A percentile compares a stretch with the other conserved stretches of the same genome.
phyloP scores from a whole-genome alignment of 2,888 invertebrate species.

The Xanthostigma xanthostigma region DNA sequence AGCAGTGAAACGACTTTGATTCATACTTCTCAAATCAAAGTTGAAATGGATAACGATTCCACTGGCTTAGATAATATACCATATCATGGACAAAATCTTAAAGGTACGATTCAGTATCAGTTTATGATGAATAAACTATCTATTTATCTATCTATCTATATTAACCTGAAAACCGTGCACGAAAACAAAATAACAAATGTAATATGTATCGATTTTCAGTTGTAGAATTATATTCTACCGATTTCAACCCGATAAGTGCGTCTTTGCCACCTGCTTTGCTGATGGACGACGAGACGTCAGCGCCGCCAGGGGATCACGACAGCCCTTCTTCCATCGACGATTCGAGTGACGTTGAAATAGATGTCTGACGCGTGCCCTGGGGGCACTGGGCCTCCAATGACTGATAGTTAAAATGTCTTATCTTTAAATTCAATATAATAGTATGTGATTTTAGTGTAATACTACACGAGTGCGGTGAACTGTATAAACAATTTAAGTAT shows the following conservation, averaged over 20 bases:
- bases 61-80: slow-evolving; percentile 22
- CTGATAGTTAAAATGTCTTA: too few relatives aligned
- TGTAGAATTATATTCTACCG: slow-evolving; percentile 7
- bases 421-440: too few relatives aligned
- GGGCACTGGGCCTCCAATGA: too few relatives aligned
- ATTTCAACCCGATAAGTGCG: slow-evolving; percentile 5
- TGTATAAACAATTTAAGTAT: too few relatives aligned
- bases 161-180: neutral
- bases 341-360: slow-evolving; percentile 32
- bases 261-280: slow-evolving; percentile 33
- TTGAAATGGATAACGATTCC: slow-evolving; percentile 33
- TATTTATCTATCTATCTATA: too few relatives aligned
- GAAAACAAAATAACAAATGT: neutral
- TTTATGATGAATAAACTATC: too few relatives aligned
- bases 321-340: slow-evolving; percentile 20
- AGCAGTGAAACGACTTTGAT: slow-evolving; percentile 8
- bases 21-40: slow-evolving; percentile 14
- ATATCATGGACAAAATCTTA: neutral
- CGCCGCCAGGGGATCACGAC: slow-evolving; percentile 25
- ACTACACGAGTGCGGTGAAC: too few relatives aligned
- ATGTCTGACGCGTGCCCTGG: slow-evolving; percentile 22
- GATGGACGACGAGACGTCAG: slow-evolving; percentile 32
- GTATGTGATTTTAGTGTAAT: too few relatives aligned
- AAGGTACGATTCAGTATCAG: neutral
- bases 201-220: slow-evolving; percentile 3